These are phyloP conservation scores for Sthenelais limicola DNA, from an alignment of 2,888 invertebrate genomes.

Conservation along the genomic window DNA sequence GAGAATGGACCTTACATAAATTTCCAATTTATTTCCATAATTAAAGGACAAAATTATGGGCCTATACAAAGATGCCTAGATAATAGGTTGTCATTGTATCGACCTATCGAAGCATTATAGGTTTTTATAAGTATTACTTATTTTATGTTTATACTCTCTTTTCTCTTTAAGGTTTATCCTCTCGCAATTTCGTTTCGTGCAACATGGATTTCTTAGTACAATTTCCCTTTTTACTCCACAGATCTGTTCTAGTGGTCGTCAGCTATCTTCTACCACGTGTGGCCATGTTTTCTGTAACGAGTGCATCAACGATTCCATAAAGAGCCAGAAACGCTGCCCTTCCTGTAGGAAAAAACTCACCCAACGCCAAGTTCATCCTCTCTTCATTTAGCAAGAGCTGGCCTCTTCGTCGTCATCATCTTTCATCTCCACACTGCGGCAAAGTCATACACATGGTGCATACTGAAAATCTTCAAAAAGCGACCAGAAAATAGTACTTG, in stretches of 20 bases:
- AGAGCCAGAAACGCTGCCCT: constrained; percentile 56
- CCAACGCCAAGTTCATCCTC: constrained; percentile 53
- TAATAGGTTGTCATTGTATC: no score
- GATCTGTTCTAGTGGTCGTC: constrained; percentile 55
- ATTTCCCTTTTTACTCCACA: constrained; percentile 48
- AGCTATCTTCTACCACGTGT: constrained; percentile 60
- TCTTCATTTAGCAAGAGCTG: constrained; percentile 33
- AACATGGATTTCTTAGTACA: constrained; percentile 25
- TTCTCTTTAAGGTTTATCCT: not conserved
- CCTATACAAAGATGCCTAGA: no score
- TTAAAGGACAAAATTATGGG: no score
- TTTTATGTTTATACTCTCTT: no score
- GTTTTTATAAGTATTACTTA: no score
- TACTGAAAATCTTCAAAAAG: no score
- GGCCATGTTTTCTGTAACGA: constrained; percentile 64
- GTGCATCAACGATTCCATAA: constrained; percentile 57
- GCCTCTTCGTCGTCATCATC: not conserved
- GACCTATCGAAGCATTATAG: no score
- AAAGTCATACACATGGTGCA: not conserved
- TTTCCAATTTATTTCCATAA: no score
- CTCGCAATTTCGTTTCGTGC: not conserved
- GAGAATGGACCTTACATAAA: no score
- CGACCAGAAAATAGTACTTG: no score
- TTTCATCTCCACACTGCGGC: not conserved
- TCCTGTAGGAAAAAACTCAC: constrained; percentile 58